Percentiles rank a stretch among this genome's conserved stretches.
These are phyloP conservation scores for Perdita meconis DNA, from an alignment of 2,888 invertebrate genomes.

Conservation along the genomic window DNA sequence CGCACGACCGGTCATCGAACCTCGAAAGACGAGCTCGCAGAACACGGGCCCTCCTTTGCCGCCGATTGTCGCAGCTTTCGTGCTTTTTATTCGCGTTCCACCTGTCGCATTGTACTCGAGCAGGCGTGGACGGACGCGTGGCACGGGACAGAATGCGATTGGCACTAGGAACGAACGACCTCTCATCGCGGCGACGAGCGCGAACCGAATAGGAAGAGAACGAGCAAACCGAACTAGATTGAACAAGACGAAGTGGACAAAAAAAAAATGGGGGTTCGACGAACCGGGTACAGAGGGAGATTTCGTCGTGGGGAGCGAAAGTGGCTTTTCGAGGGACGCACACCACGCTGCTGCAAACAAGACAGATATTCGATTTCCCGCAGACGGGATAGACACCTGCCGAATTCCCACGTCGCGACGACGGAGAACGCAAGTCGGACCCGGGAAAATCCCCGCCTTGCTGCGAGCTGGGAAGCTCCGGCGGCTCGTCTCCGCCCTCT, in stretches of 20 bases:
- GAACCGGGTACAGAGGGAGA: conserved; percentile 10
- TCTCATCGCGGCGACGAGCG: not conserved
- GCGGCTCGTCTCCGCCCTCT: not conserved
- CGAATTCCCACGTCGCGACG: conserved; percentile 52
- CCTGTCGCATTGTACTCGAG: conserved; percentile 60
- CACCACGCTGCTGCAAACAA: conserved; percentile 32
- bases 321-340: conserved; percentile 45
- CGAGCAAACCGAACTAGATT: conserved; percentile 10
- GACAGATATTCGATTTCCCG: conserved; percentile 55
- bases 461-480: not conserved
- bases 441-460: not conserved
- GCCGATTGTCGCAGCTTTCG: conserved; percentile 31
- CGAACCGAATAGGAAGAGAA: conserved; percentile 12
- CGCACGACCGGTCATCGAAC: conserved; percentile 55
- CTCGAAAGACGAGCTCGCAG: conserved; percentile 9
- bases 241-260: conserved; percentile 12
- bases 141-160: conserved; percentile 51
- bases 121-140: conserved; percentile 36
- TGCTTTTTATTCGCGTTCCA: conserved; percentile 63
- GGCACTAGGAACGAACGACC: conserved; percentile 32
- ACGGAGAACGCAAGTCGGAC: conserved; percentile 11
- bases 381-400: conserved; percentile 42
- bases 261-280: not conserved
- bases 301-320: conserved; percentile 51
- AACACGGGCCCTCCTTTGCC: conserved; percentile 9